phyloP scores from a whole-genome alignment of 2,113 vertebrate species.

The Climacteris rufus region DNA sequence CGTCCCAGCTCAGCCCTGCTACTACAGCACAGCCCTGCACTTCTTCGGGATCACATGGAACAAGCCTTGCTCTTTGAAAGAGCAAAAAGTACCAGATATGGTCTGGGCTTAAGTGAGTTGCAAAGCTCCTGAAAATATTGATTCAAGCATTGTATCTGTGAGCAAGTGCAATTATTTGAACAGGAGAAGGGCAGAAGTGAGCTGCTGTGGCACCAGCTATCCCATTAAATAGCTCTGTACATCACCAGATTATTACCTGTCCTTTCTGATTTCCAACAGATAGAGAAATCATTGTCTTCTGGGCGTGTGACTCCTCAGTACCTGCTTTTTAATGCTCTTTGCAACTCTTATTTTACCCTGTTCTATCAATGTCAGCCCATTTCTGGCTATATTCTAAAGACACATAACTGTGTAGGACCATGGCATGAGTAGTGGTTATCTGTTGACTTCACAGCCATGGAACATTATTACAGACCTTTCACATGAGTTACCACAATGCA shows the following conservation, averaged over 20 bases:
- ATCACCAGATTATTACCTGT: background rate
- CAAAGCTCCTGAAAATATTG: background rate
- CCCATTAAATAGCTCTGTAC: background rate
- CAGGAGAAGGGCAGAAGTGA: background rate
- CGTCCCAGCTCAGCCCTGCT: background rate
- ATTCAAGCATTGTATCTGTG: background rate
- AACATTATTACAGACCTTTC: background rate
- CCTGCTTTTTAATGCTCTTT: background rate
- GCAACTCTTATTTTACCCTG: background rate
- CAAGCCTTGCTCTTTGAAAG: background rate
- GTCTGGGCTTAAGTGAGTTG: background rate
- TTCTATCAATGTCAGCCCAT: background rate
- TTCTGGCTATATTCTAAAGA: background rate
- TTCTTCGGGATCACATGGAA: background rate
- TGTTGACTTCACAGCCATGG: background rate
- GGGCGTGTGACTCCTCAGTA: background rate
- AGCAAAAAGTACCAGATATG: background rate
- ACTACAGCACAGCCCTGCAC: background rate
- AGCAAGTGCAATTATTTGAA: background rate
- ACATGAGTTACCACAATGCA: background rate
- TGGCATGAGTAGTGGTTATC: background rate
- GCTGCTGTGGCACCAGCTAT: background rate
- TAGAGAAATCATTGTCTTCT: background rate
- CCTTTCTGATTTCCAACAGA: background rate
- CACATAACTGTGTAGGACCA: accelerated